Base-by-base conservation (phyloP, 2,113 vertebrate genomes). In the Casuarius casuarius region DNA sequence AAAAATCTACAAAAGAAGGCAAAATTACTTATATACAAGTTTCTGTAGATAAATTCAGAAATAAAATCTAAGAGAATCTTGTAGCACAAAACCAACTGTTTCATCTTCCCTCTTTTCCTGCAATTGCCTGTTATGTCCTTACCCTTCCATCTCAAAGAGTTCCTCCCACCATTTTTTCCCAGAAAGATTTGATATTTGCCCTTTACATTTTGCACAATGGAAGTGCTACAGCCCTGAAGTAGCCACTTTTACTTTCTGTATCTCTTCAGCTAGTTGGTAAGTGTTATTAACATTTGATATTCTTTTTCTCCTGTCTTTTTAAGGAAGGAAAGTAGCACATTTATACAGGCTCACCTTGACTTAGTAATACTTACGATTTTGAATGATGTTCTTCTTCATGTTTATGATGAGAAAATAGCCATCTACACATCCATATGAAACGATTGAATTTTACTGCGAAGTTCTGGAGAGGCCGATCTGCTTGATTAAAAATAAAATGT, bases 1-100 rank as follows among this genome's bases (percentile, higher is more conserved):
- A 73, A 91, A 91, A 93, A n/a, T 0, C 1, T 72, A 67, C 11
- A 40, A 51, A 78, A 68, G 48, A 77, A 87, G 5, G 18, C 9
- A 84, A 72, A 87, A 76, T n/a, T 82, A 68, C 82, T 59, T 38
- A 48, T 21, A 10, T 4, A 58, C 17, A 79, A 54, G 12, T 81
- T 96, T 90, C 51, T 75, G 44, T 67, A 58, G 78, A 79, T 94
- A 89, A 95, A 95, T 75, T 95, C 63, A 68, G 59, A 84, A 92
- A 85, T 66, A 84, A 91, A 80, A 80, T 82, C 46, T 22, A 79
- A 23, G 26, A 84, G 62, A 62, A 68, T 67, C 29, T 75, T 76
- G 29, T 73, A 82, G 84, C 58, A 73, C 48, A 79, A 38, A 87
- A 58, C 9, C 31, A 72, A 8, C 71, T 42, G 58, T 79, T 89